Percentiles rank a stretch among this genome's conserved stretches.
Conservation (phyloP, 2,888 invertebrate genomes). For the Microctonus brassicae region DNA sequence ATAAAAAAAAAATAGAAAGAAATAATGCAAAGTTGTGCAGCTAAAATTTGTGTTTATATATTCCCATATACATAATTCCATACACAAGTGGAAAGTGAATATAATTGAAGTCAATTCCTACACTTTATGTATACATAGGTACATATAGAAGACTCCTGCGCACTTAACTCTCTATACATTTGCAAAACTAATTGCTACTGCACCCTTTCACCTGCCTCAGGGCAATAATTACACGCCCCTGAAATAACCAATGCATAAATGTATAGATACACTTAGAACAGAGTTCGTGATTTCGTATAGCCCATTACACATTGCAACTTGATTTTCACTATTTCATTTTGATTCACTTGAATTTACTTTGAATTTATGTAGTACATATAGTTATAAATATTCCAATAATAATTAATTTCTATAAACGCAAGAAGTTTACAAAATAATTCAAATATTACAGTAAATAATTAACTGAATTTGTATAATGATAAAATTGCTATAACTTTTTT, state of each 20-base stretch:
- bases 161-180: neutral
- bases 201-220: neutral
- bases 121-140: too few species aligned
- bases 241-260: slow-evolving; percentile 4
- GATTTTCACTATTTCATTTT: neutral
- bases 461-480: too few species aligned
- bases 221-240: neutral
- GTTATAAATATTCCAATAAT: slow-evolving; percentile 10
- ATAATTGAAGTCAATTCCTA: neutral
- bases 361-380: neutral
- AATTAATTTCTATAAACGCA: too few species aligned
- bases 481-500: too few species aligned
- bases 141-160: neutral
- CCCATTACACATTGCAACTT: neutral
- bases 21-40: too few species aligned
- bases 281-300: neutral
- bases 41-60: too few species aligned
- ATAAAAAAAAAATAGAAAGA: too few species aligned
- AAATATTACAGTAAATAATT: too few species aligned
- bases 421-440: too few species aligned
- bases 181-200: neutral
- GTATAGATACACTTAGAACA: neutral
- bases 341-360: neutral
- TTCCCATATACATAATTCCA: neutral
- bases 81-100: neutral